A percentile compares a stretch with the other conserved stretches of the same genome.
These are phyloP conservation scores for Zygothrica quintamaculata DNA, from an alignment of 2,888 invertebrate genomes.

Conservation along the genomic window DNA sequence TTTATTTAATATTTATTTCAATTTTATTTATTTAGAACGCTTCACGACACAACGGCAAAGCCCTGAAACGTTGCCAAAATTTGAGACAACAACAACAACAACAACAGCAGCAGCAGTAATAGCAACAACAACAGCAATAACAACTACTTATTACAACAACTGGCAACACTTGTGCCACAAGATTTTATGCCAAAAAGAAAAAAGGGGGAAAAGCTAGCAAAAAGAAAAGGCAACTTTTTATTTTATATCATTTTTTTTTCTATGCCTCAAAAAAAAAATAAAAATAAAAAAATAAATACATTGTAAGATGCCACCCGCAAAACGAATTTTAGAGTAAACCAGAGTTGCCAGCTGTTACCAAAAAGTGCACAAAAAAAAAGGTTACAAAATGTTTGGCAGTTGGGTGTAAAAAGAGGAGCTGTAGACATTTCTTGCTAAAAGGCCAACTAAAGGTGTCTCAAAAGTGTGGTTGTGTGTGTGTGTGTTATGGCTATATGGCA, in stretches of 20 bases:
- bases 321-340: conserved; percentile 34
- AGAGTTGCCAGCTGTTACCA: conserved; percentile 51
- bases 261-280: conserved; percentile 40
- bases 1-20: conserved; percentile 73
- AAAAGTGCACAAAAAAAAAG: neutral
- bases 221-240: conserved; percentile 26
- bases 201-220: neutral
- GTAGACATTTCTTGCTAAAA: conserved; percentile 42
- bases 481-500: conserved; percentile 59
- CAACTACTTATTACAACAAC: conserved; percentile 26
- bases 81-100: conserved; percentile 23
- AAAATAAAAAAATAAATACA: too few species aligned
- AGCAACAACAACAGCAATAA: conserved; percentile 29
- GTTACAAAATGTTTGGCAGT: neutral
- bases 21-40: conserved; percentile 67
- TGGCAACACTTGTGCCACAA: conserved; percentile 49
- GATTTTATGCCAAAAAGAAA: conserved; percentile 28
- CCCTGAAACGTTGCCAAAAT: conserved; percentile 24
- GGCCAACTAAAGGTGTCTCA: conserved; percentile 68
- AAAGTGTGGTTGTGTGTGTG: too few species aligned
- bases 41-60: conserved; percentile 20
- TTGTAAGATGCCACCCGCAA: conserved; percentile 53
- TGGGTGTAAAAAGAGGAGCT: neutral
- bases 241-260: neutral
- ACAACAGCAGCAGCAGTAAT: too few species aligned